Base-by-base conservation (phyloP, 2,113 vertebrate genomes). In the Strigops habroptila region DNA sequence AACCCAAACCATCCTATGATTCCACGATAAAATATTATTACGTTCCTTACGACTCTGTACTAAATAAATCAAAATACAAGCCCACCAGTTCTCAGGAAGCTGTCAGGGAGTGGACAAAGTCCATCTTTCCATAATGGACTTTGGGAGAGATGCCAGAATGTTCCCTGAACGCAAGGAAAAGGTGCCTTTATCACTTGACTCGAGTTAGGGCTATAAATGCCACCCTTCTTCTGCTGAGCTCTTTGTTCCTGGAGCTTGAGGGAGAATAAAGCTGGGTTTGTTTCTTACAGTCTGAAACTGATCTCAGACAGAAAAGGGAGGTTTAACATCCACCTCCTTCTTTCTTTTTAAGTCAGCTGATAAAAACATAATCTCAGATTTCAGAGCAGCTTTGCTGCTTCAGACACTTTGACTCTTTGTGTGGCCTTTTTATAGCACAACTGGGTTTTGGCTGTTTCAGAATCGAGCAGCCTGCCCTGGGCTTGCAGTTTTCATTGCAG, bases 251-350 rank as follows among this genome's bases (percentile, higher is more conserved):
- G 59, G 11, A 43, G 83, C 1, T 2, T 3, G 59, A 83, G 51
- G 24, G 62, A 68, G 80, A 92, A 90, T 33, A 95, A 82, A 90
- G 92, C 84, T 65, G 68, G 49, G 33, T 39, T 86, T 94, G 73
- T 95, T 89, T 67, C 37, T 57, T 80, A 18, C 46, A 19, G 60
- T 8, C 69, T n/a, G 90, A 82, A 95, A 60, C 35, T 59, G 53
- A 77, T 82, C 70, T 11, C 4, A 60, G 85, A 16, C 43, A 92
- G 65, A 25, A 63, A 24, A 69, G 55, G 25, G 43, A 78, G 75
- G 71, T 81, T 93, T 81, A 43, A 90, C 86, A 90, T 94, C 82
- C 4, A 1, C 41, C 21, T 10, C 11, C 13, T 37, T 46, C 25
- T 51, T 52, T n/a, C 59, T 76, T 69, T 41, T 44, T 11, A 18